Evolutionary conservation across 37 sponge, comb jelly and placozoan species (phyloP).

Genomic region (Dysidea cf. avara): DNA sequence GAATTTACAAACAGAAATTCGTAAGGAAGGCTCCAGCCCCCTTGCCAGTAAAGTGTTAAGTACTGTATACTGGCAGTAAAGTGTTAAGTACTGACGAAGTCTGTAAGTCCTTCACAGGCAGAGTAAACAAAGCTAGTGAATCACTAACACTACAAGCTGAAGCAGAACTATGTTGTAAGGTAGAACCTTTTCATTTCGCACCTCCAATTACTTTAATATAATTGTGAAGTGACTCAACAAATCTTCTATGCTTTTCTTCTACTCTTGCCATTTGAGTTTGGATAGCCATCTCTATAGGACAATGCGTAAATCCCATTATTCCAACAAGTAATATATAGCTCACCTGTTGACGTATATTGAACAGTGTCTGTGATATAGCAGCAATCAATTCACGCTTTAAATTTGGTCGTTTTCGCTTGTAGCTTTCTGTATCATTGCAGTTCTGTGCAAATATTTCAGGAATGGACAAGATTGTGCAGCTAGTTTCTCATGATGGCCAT

Average conservation of each 20-base stretch:
- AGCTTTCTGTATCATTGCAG: background rate
- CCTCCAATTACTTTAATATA: too few relatives aligned
- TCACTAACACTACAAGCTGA: background rate
- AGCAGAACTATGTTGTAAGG: too few relatives aligned
- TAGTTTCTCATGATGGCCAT: constrained; percentile 4
- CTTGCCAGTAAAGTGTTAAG: too few relatives aligned
- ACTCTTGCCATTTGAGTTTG: too few relatives aligned
- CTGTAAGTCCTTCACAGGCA: background rate
- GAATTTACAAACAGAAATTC: too few relatives aligned
- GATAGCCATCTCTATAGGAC: too few relatives aligned
- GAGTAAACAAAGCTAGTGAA: background rate
- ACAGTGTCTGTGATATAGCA: background rate
- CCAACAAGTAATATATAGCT: background rate
- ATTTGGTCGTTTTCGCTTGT: constrained; percentile 6
- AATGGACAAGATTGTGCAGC: constrained; percentile 12
- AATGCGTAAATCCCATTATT: too few relatives aligned
- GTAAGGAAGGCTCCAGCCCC: too few relatives aligned
- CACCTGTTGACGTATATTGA: background rate
- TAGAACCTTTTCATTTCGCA: too few relatives aligned
- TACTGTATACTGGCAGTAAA: background rate
- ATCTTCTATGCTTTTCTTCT: too few relatives aligned
- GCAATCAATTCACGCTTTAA: background rate
- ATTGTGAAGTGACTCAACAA: too few relatives aligned
- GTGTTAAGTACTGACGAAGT: background rate
- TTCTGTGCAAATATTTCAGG: background rate